A percentile compares a stretch with the other conserved stretches of the same genome.
Conservation (phyloP, 2,113 vertebrate species). For the Ramphastos sulfuratus region DNA sequence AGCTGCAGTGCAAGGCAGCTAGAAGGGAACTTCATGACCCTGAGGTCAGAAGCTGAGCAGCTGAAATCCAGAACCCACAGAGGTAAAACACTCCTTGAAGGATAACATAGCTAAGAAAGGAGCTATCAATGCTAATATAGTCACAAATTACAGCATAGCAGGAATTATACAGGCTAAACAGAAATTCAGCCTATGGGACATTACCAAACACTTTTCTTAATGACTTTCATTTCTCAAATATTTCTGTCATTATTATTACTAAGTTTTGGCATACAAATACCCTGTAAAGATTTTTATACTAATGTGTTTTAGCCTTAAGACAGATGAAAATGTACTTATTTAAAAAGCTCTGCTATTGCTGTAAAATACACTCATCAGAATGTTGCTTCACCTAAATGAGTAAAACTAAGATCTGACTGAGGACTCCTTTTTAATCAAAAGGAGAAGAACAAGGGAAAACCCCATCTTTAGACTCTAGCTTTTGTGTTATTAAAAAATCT, state of each 20-base stretch:
- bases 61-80: neutral
- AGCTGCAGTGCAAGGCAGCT: fast-evolving
- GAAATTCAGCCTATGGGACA: neutral
- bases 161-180: neutral
- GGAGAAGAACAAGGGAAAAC: neutral
- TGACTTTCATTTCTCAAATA: neutral
- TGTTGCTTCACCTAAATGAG: neutral
- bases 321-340: neutral
- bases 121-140: neutral
- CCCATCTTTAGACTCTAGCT: neutral
- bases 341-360: neutral
- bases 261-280: neutral
- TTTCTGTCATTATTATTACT: neutral
- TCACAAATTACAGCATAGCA: neutral
- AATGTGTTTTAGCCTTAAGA: neutral
- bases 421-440: neutral
- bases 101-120: neutral
- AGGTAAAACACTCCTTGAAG: conserved; percentile 3
- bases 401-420: neutral
- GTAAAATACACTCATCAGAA: neutral
- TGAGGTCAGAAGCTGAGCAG: neutral
- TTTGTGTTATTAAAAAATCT: neutral
- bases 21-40: neutral
- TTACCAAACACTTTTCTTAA: neutral
- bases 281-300: neutral